phyloP scores from a whole-genome alignment of 1,140 invertebrate species.

The Papilio helenus region DNA sequence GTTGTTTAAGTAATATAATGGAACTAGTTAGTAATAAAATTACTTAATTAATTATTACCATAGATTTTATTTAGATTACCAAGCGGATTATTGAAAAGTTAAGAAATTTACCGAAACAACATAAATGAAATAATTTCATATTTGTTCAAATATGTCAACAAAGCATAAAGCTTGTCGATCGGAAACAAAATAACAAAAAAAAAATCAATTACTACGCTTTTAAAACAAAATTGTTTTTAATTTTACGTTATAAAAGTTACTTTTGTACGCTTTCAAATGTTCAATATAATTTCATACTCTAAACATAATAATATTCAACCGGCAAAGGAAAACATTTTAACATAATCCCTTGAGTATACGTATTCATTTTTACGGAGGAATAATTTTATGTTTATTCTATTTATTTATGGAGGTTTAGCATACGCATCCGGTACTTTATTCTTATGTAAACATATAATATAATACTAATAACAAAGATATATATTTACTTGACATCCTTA shows the following conservation, averaged over 20 bases:
- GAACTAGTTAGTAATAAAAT: background rate
- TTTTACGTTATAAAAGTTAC: background rate
- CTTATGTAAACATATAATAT: background rate
- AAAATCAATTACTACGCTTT: no score
- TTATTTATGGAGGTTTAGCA: slow-evolving; percentile 21
- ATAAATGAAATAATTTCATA: no score
- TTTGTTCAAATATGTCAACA: no score
- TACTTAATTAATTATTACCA: background rate
- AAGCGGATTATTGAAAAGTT: no score
- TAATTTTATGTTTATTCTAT: slow-evolving; percentile 15
- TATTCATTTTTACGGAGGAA: slow-evolving; percentile 17
- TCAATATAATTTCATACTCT: background rate
- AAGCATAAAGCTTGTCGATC: no score
- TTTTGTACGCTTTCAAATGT: background rate
- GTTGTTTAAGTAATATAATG: background rate
- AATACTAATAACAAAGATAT: background rate
- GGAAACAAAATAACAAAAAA: no score
- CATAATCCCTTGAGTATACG: slow-evolving; percentile 10
- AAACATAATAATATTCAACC: slow-evolving; percentile 13
- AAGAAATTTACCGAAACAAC: no score
- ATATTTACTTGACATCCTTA: background rate
- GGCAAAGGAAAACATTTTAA: slow-evolving; percentile 19
- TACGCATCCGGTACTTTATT: background rate
- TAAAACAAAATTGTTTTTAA: no score
- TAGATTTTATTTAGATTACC: no score